A percentile compares a stretch with the other conserved stretches of the same genome.
Conservation (phyloP, 2,113 vertebrate species). For the Alaudala cheleensis region DNA sequence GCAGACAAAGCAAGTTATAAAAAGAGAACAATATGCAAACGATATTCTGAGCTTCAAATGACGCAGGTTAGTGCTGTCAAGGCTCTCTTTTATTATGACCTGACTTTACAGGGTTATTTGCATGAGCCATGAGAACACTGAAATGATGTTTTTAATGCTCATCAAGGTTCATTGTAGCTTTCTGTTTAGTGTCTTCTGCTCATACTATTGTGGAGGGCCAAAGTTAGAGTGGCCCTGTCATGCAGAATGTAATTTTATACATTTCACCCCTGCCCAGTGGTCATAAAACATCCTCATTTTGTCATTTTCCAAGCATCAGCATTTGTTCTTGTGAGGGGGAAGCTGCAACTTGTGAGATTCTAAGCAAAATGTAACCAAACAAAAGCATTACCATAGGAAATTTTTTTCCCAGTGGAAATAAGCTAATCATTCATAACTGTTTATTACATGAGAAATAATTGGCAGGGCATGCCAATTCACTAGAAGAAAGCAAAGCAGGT, state of each 20-base stretch:
- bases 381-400: not conserved
- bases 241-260: not conserved
- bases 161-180: not conserved
- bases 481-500: not conserved
- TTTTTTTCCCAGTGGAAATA: not conserved
- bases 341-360: not conserved
- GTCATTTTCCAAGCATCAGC: not conserved
- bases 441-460: not conserved
- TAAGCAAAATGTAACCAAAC: not conserved
- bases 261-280: not conserved
- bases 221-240: not conserved
- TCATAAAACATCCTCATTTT: not conserved
- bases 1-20: not conserved
- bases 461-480: not conserved
- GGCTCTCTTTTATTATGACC: not conserved
- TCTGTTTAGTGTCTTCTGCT: not conserved
- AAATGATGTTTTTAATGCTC: not conserved
- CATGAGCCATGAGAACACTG: not conserved
- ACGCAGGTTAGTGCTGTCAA: not conserved
- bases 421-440: not conserved
- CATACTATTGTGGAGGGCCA: no score
- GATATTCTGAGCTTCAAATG: not conserved
- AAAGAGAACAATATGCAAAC: not conserved
- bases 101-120: not conserved
- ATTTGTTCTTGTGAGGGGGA: not conserved